Base-by-base conservation (phyloP, 1,140 invertebrate species). In the Thaumatotibia leucotreta region DNA sequence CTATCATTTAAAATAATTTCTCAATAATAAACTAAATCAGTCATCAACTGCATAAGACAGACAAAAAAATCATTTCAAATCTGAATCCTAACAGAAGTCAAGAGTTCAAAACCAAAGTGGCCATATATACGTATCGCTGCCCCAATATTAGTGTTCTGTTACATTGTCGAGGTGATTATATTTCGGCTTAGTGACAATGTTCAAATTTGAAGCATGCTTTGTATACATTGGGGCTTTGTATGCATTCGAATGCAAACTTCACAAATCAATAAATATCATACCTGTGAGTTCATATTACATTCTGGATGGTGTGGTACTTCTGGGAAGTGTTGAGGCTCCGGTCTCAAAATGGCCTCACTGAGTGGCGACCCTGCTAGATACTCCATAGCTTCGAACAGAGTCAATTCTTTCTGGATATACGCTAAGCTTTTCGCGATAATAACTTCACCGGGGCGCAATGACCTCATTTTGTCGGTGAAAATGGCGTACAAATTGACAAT, bases 311-410 rank as follows among this genome's bases (percentile, higher is more conserved):
- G 31, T 14, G 72, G 52, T 27, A 52, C 66, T 52, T 67, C 65
- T n/a, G 65, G 27, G 64, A 88, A 89, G 24, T 86, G 77, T 0
- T 66, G 27, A 4, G 82, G 77, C 49, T 80, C 67, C 20, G 89
- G 89, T 17, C 63, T 76, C 6, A 91, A 62, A 62, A 91, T 87
- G 17, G 77, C 73, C 11, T 83, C 77, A 50, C 74, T 73, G 1
- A 91, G 76, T 0, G 86, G 80, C 1, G 89, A 89, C 8, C 64
- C 70, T 0, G 72, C 76, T 22, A 90, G 67, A 66, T 87, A 77
- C 20, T 86, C 84, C 79, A 91, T 87, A 0, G 87, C 85, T 72
- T 87, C 82, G 65, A 88, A 88, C n/a, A 90, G 69, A 54, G 67
- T 73, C 45, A 89, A 65, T 52, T 89, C 87, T 31, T 89, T 89